phyloP scores from a whole-genome alignment of 2,113 vertebrate species.

The Nesoenas mayeri region DNA sequence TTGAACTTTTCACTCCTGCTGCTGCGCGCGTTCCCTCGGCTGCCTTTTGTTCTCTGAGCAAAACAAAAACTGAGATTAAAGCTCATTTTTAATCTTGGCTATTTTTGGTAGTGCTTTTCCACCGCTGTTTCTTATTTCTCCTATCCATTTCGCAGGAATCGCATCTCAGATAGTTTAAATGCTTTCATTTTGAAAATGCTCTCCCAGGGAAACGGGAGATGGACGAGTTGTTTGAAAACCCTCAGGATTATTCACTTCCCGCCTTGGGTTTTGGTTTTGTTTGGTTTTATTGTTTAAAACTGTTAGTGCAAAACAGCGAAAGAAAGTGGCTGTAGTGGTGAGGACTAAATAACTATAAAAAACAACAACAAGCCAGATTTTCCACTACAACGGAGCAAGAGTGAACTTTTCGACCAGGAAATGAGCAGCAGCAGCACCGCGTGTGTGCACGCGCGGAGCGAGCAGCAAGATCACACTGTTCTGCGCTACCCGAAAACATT shows the following conservation, averaged over 20 bases:
- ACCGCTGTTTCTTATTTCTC: neutral
- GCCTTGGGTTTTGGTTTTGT: neutral
- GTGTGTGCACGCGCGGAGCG: neutral
- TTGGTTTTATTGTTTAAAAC: neutral
- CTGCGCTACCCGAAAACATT: neutral
- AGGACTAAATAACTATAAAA: neutral
- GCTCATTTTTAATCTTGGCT: neutral
- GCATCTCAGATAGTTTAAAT: neutral
- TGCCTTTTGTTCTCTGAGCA: neutral
- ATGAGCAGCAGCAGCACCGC: neutral
- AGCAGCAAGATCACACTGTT: neutral
- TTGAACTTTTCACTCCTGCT: neutral
- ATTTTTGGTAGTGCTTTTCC: neutral
- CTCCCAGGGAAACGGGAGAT: neutral
- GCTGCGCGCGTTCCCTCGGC: neutral
- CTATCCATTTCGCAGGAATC: neutral
- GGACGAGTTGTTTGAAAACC: neutral
- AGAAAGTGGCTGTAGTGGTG: neutral
- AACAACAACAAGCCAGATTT: neutral
- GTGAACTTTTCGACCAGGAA: neutral
- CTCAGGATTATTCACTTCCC: neutral
- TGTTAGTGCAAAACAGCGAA: neutral
- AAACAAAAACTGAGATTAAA: neutral
- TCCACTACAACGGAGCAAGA: neutral
- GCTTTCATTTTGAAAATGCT: neutral